These are phyloP conservation scores for Drosophila lacertosa DNA, from an alignment of 1,140 invertebrate species.

Conservation along the genomic window DNA sequence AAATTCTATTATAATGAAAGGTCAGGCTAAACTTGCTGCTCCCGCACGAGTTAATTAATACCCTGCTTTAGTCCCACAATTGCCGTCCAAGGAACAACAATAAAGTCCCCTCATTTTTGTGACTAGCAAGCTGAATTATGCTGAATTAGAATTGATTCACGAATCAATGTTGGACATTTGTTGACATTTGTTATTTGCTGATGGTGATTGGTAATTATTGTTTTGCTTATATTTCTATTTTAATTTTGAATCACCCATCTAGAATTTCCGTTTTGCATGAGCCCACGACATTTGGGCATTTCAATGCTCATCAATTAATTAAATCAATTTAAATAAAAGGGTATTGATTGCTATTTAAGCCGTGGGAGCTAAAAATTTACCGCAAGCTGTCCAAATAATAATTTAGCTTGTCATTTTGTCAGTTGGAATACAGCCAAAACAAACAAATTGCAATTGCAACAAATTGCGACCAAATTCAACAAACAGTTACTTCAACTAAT, in stretches of 20 bases:
- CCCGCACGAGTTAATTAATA: not conserved
- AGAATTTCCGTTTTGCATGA: constrained; percentile 59
- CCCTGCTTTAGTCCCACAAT: no score
- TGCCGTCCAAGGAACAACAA: no score
- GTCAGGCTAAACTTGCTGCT: no score
- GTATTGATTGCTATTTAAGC: constrained; percentile 48
- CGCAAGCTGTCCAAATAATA: constrained; percentile 53
- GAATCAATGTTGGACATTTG: constrained; percentile 10
- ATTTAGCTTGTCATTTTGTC: constrained; percentile 55
- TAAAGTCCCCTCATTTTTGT: not conserved
- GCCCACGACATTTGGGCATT: constrained; percentile 48
- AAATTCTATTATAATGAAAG: no score
- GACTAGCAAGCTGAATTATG: not conserved
- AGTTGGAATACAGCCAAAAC: constrained; percentile 33
- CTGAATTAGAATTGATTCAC: not conserved
- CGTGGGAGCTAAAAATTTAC: constrained; percentile 61
- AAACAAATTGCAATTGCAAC: constrained; percentile 43
- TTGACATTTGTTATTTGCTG: constrained; percentile 2
- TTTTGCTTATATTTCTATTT: not conserved
- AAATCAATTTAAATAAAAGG: constrained; percentile 67
- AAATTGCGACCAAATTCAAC: constrained; percentile 34
- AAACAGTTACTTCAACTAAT: constrained; percentile 44
- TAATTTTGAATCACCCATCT: constrained; percentile 54
- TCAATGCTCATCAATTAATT: constrained; percentile 54
- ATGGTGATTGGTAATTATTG: constrained; percentile 2